Conservation (phyloP, 1,140 invertebrate species). For the Drosophila bocqueti region DNA sequence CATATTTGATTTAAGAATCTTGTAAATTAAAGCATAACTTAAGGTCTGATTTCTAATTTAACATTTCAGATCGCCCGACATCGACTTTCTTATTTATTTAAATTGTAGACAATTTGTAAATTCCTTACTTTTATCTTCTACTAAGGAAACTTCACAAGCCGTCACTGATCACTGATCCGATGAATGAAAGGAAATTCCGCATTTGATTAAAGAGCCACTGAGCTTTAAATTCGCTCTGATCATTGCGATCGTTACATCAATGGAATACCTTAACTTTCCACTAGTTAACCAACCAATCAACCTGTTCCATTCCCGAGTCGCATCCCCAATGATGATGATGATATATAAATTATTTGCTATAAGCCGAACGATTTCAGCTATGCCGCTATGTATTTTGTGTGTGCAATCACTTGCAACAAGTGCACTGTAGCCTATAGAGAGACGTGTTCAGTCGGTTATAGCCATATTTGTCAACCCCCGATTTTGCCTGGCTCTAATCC, state of each 20-base stretch:
- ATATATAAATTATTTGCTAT: conserved; percentile 45
- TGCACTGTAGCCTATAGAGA: conserved; percentile 13
- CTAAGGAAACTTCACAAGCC: neutral
- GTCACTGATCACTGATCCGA: too few species aligned
- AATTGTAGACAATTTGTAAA: neutral
- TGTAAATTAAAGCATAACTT: neutral
- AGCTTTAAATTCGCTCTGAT: conserved; percentile 2
- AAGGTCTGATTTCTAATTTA: neutral
- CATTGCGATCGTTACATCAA: conserved; percentile 19
- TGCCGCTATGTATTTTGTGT: conserved; percentile 20
- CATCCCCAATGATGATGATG: conserved; percentile 45
- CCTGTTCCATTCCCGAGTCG: conserved; percentile 35
- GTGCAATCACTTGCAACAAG: conserved; percentile 49
- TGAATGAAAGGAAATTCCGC: conserved; percentile 29
- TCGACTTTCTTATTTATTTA: neutral
- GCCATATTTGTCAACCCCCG: conserved; percentile 40
- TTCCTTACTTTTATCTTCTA: neutral
- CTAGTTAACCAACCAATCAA: conserved; percentile 25
- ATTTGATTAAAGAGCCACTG: conserved; percentile 23
- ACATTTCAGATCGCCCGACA: neutral
- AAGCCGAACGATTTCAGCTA: conserved; percentile 40
- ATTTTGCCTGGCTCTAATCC: conserved; percentile 41
- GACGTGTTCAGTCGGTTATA: conserved; percentile 16
- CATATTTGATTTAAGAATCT: neutral
- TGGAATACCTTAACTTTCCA: conserved; percentile 43